Percentiles rank a stretch among this genome's conserved stretches.
Evolutionary conservation across 2,888 invertebrate species (phyloP).

Genomic region (Nemoura dubitans): DNA sequence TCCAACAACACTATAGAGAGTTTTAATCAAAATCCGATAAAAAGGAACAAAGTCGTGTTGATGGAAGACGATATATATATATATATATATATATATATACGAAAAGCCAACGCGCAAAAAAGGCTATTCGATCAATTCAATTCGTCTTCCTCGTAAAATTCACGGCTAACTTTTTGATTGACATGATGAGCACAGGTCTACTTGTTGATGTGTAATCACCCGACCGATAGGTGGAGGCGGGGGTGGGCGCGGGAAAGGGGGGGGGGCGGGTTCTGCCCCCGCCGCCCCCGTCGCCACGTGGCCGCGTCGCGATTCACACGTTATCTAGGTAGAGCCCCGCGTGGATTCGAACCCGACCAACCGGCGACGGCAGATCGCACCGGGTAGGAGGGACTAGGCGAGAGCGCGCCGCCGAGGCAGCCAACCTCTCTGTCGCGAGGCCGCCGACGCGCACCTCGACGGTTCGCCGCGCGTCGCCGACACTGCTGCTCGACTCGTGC

Average conservation of each 20-base stretch:
- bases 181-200: slow-evolving; percentile 12
- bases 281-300: slow-evolving; percentile 1
- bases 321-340: slow-evolving; percentile 29
- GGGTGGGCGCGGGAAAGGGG: background rate
- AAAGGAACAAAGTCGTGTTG: background rate
- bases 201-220: slow-evolving; percentile 40
- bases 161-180: background rate
- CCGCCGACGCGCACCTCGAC: background rate
- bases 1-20: background rate
- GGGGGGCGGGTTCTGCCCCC: slow-evolving; percentile 8
- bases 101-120: background rate
- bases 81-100: too few relatives aligned
- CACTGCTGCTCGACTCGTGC: slow-evolving; percentile 15
- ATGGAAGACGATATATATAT: background rate
- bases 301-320: slow-evolving; percentile 27
- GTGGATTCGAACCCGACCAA: slow-evolving; percentile 1
- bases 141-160: background rate
- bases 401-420: background rate
- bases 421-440: background rate
- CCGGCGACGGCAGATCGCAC: background rate
- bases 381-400: slow-evolving; percentile 32
- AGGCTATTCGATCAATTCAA: background rate
- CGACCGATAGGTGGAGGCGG: background rate
- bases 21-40: slow-evolving; percentile 7
- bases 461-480: background rate